phyloP scores from a whole-genome alignment of 1,140 invertebrate genomes.

The Ceratina australensis region DNA sequence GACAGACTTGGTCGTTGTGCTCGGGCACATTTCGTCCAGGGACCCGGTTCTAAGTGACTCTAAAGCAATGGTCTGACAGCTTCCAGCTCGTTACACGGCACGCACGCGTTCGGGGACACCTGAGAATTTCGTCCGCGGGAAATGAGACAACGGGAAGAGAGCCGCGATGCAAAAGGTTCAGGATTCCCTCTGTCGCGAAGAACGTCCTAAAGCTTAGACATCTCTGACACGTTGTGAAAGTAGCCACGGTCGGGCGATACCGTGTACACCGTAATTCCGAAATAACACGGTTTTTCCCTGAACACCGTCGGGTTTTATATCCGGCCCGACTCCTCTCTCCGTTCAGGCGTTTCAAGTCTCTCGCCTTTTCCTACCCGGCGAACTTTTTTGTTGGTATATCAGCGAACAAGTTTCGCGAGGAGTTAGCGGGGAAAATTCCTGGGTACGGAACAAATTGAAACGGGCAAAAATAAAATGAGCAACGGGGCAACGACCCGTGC shows the following conservation, averaged over 20 bases:
- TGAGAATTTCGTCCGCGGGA: constrained; percentile 27
- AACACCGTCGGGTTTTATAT: background rate
- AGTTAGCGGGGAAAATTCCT: background rate
- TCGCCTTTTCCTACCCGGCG: no score
- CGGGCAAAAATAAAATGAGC: background rate
- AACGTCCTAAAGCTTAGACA: constrained; percentile 23
- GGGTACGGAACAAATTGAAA: background rate
- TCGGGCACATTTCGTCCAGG: constrained; percentile 1
- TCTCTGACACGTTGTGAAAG: constrained; percentile 16
- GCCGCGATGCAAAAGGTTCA: constrained; percentile 4
- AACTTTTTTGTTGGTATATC: background rate
- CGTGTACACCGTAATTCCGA: constrained; percentile 22
- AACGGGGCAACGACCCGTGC: no score
- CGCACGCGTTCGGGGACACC: constrained; percentile 11
- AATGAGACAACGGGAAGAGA: constrained; percentile 2
- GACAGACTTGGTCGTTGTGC: constrained; percentile 5
- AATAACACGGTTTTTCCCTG: constrained; percentile 10
- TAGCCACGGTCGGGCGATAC: constrained; percentile 24
- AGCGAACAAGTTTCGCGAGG: background rate
- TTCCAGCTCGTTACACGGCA: constrained; percentile 14
- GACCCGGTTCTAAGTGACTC: constrained; percentile 16
- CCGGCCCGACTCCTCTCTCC: background rate
- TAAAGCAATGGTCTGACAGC: constrained; percentile 44
- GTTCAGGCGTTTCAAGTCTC: background rate
- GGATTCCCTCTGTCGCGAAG: constrained; percentile 18